These are phyloP conservation scores for Gymnobelideus leadbeateri DNA, from an alignment of 2,113 vertebrate species.

Conservation along the genomic window DNA sequence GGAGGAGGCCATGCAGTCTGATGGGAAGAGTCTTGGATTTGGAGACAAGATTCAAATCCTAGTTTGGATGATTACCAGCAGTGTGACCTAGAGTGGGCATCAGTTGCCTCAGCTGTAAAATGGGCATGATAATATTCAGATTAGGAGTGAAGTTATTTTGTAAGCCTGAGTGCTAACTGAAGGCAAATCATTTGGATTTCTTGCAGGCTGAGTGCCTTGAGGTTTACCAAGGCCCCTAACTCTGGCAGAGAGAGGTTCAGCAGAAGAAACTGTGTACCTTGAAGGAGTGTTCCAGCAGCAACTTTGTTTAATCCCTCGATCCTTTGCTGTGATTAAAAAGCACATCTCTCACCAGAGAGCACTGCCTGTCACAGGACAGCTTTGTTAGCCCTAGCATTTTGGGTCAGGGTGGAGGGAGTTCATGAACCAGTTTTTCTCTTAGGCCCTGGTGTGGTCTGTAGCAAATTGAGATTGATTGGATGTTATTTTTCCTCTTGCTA, in stretches of 20 bases:
- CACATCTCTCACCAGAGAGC: conserved; percentile 16
- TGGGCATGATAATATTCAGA: neutral
- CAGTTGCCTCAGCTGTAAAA: neutral
- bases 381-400: neutral
- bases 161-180: neutral
- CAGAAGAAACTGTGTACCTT: neutral
- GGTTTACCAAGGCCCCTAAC: neutral
- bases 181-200: neutral
- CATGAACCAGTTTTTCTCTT: conserved; percentile 91
- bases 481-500: conserved; percentile 99
- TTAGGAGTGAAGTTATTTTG: neutral
- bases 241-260: neutral
- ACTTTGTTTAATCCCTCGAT: neutral
- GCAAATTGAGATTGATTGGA: conserved; percentile 99
- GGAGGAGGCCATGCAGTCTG: neutral
- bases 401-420: conserved; percentile 77
- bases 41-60: neutral
- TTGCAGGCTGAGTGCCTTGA: neutral
- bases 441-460: conserved; percentile 94
- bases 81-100: neutral
- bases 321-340: neutral
- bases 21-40: neutral
- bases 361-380: neutral
- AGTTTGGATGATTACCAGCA: neutral
- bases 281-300: neutral